Evolutionary conservation across 2,888 invertebrate species (phyloP), one percentile per base, ranked within the genome.

Genomic region (Meteorus colon): DNA sequence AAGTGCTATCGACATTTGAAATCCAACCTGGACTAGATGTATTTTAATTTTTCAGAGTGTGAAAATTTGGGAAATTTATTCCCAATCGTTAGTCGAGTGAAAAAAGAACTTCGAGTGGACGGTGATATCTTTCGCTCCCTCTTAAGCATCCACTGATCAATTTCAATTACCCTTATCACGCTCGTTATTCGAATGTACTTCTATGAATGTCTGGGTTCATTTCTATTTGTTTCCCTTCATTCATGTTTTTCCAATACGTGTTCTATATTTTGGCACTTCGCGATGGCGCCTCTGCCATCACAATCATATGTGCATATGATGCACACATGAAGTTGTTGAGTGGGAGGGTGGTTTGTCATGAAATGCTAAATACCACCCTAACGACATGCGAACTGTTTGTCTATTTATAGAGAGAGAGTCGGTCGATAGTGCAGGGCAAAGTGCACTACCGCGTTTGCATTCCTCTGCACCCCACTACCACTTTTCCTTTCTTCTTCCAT

Each of bases 361-460:
- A 84, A 85, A 86, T 83, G 82, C 80, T 84, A 86, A 86, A 85
- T 86, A 85, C 82, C 83, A 77, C 72, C 31, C 29, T 63, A 51
- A 16, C 70, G 66, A 75, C 71, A 74, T 45, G 41, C 71, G 24
- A 59, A 37, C 41, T 65, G 59, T 31, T 55, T 70, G 77, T 81
- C 85, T 86, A 86, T 86, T 86, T 86, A 86, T 84, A 86, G 85
- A 81, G 65, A 68, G 37, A 62, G 75, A 55, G 69, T 78, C 83
- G 86, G 81, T 86, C 86, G 85, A 86, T 86, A 84, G 74, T 77
- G 72, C 74, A 77, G 59, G 72, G 74, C 63, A 78, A 78, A 77
- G 76, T 73, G 74, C 37, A 71, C 71, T 66, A 69, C 45, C 71
- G 76, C 79, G 83, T 78, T 80, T 81, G 82, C 82, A 83, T 80